These are phyloP conservation scores for Suillia variegata DNA, from an alignment of 2,888 invertebrate genomes.

Conservation along the genomic window DNA sequence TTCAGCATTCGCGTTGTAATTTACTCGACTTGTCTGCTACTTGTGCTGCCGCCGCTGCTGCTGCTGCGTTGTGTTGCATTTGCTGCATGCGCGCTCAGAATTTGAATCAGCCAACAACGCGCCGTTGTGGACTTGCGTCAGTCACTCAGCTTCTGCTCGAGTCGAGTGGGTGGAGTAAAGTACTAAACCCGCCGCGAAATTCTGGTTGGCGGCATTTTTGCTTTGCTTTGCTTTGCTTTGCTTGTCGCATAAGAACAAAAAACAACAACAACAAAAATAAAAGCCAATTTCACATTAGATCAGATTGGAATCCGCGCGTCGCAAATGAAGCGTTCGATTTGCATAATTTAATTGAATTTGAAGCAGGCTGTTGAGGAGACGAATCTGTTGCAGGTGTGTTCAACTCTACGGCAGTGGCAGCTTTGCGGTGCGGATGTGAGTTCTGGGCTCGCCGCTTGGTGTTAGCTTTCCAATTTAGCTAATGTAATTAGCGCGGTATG, in stretches of 20 bases:
- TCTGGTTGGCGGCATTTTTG: conserved; percentile 20
- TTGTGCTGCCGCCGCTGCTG: conserved; percentile 22
- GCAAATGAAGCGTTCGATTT: conserved; percentile 47
- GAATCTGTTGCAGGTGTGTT: conserved; percentile 16
- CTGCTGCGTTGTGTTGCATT: conserved; percentile 12
- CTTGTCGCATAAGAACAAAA: too few species aligned
- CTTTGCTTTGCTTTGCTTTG: too few species aligned
- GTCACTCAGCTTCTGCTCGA: conserved; percentile 17
- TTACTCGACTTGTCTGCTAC: conserved; percentile 37
- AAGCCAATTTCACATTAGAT: conserved; percentile 35
- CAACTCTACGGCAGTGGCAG: neutral
- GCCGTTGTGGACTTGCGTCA: too few species aligned
- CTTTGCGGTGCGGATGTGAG: conserved; percentile 13
- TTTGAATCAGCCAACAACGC: conserved; percentile 29
- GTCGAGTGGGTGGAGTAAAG: conserved; percentile 47
- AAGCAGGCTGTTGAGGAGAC: conserved; percentile 24
- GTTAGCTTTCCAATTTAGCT: conserved; percentile 1
- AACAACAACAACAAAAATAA: too few species aligned
- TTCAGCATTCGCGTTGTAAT: conserved; percentile 33
- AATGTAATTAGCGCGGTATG: neutral
- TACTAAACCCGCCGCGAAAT: too few species aligned
- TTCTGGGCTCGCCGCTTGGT: neutral
- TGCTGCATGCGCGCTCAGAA: conserved; percentile 10
- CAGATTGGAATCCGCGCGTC: conserved; percentile 14
- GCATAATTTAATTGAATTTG: conserved; percentile 56